Evolutionary conservation across 2,797 vertebrate genomes (phyloP).

Genomic region (Falco cherrug): DNA sequence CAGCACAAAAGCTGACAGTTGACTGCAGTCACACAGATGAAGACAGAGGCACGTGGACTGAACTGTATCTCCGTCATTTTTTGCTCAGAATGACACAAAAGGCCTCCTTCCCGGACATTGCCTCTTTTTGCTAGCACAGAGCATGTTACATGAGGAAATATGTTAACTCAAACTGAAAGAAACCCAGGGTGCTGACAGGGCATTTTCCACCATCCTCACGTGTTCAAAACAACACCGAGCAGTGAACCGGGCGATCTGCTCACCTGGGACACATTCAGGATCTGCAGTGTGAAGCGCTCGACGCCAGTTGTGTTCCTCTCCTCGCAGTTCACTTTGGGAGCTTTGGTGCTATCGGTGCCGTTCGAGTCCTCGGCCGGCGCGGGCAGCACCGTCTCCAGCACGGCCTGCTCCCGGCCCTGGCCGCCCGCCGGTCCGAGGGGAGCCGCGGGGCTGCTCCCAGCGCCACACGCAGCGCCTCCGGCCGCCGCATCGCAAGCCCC

Average conservation of each 20-base stretch:
- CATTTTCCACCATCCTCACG: fast-evolving
- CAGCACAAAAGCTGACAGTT: background rate
- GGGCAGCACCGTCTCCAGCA: conserved; percentile 74
- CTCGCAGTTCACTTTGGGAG: conserved; percentile 92
- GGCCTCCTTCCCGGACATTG: background rate
- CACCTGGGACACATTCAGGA: conserved; percentile 93
- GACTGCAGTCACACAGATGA: background rate
- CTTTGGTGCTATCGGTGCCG: conserved; percentile 83
- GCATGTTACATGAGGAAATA: fast-evolving
- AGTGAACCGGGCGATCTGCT: background rate
- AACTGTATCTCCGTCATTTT: background rate
- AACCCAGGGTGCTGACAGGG: fast-evolving
- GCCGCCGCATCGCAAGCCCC: conserved; percentile 41
- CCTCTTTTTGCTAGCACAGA: background rate
- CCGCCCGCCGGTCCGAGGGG: background rate
- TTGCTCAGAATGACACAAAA: background rate
- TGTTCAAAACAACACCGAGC: background rate
- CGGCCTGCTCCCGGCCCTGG: conserved; percentile 5
- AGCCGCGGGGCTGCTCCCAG: background rate
- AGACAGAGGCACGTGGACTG: fast-evolving
- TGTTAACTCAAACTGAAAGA: fast-evolving
- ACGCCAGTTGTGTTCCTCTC: conserved; percentile 84
- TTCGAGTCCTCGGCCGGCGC: conserved; percentile 78
- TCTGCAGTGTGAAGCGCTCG: conserved; percentile 81
- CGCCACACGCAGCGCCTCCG: conserved; percentile 71